Conservation (phyloP, 2,113 vertebrate genomes). For the Cephalophus harveyi region DNA sequence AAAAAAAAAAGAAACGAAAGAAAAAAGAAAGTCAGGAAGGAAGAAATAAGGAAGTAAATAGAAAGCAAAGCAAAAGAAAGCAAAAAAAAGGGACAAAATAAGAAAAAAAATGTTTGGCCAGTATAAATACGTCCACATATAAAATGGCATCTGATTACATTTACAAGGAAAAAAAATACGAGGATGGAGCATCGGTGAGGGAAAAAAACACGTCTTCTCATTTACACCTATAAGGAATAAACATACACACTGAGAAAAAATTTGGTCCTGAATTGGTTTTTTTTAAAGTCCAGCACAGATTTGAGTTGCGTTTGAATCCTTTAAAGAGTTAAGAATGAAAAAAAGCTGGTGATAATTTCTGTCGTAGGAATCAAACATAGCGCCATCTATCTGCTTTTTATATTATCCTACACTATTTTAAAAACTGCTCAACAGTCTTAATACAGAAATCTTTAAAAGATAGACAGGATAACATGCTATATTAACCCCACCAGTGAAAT, state of each 20-base stretch:
- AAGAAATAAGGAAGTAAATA: conserved; percentile 85
- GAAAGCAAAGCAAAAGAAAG: conserved; percentile 81
- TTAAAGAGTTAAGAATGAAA: conserved; percentile 96
- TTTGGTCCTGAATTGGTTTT: conserved; percentile 96
- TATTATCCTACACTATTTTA: conserved; percentile 95
- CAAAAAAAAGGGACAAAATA: conserved; percentile 80
- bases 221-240: conserved; percentile 87
- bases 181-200: conserved; percentile 91
- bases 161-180: conserved; percentile 89
- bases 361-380: conserved; percentile 95
- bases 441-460: conserved; percentile 94
- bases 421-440: conserved; percentile 95
- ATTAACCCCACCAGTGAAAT: conserved; percentile 93
- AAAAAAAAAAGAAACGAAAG: conserved; percentile 63
- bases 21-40: conserved; percentile 80
- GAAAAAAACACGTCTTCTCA: conserved; percentile 85
- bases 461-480: conserved; percentile 96
- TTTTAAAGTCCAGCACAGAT: conserved; percentile 96
- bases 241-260: conserved; percentile 91
- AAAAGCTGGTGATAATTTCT: conserved; percentile 96
- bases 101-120: conserved; percentile 94
- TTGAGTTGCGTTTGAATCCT: conserved; percentile 99
- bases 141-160: conserved; percentile 98
- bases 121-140: conserved; percentile 99
- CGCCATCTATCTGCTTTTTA: conserved; percentile 95